Conservation (phyloP, 2,888 invertebrate genomes). For the Microplitis deprimator region DNA sequence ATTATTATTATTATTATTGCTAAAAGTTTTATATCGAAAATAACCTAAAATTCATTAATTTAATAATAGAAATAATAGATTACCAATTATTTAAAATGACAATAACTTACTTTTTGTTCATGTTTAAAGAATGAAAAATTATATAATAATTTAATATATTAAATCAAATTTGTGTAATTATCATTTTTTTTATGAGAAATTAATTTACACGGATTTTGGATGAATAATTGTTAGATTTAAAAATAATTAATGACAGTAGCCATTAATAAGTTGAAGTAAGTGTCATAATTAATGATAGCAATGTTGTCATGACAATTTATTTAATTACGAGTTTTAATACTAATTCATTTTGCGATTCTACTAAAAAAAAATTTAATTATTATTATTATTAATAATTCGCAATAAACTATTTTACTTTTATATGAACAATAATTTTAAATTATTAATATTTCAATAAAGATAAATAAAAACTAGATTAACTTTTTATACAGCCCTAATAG, state of each 20-base stretch:
- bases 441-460: too few species aligned
- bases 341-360: too few species aligned
- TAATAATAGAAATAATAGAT: too few species aligned
- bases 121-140: background rate
- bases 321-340: too few species aligned
- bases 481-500: too few species aligned
- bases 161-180: background rate
- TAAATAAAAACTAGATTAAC: too few species aligned
- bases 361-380: too few species aligned
- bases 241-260: conserved; percentile 5
- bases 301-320: conserved; percentile 2
- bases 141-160: background rate
- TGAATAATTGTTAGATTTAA: background rate
- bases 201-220: background rate
- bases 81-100: background rate
- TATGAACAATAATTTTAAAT: too few species aligned
- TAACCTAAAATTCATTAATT: background rate
- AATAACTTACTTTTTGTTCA: background rate
- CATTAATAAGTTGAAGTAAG: background rate
- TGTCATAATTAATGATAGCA: background rate
- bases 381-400: too few species aligned
- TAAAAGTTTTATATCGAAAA: background rate
- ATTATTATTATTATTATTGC: background rate
- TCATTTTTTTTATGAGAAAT: background rate
- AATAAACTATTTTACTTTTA: too few species aligned